A percentile compares a stretch with the other conserved stretches of the same genome.
Evolutionary conservation across 2,797 vertebrate species (phyloP).

Genomic region (Mormyrops attenuatus): DNA sequence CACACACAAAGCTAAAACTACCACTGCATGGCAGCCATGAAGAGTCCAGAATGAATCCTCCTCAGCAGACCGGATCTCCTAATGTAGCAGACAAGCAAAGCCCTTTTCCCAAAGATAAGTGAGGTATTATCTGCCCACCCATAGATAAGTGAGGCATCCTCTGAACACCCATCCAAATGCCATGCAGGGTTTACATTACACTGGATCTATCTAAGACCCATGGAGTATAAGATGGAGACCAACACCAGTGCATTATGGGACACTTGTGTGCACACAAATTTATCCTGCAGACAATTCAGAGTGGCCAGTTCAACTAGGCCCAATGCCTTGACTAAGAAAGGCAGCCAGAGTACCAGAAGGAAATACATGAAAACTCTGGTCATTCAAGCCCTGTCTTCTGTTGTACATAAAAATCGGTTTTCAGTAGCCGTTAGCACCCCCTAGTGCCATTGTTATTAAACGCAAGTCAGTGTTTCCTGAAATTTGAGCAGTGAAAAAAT

Average conservation of each 20-base stretch:
- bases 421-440: constrained; percentile 39
- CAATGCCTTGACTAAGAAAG: background rate
- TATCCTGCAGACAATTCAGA: background rate
- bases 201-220: background rate
- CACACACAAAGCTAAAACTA: background rate
- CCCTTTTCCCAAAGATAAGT: background rate
- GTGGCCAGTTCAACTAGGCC: background rate
- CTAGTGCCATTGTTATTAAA: constrained; percentile 33
- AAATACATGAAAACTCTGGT: background rate
- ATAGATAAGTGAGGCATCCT: background rate
- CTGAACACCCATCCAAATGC: background rate
- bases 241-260: background rate
- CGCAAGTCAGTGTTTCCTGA: background rate
- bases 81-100: background rate
- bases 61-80: background rate
- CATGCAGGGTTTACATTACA: background rate
- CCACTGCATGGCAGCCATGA: background rate
- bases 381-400: background rate
- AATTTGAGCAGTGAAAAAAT: background rate
- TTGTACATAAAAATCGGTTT: background rate
- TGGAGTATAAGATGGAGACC: background rate
- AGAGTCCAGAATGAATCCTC: background rate
- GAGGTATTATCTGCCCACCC: background rate
- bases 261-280: background rate
- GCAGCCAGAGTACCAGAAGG: background rate